These are phyloP conservation scores for Amiota mariae DNA, from an alignment of 2,888 invertebrate genomes.

Conservation along the genomic window DNA sequence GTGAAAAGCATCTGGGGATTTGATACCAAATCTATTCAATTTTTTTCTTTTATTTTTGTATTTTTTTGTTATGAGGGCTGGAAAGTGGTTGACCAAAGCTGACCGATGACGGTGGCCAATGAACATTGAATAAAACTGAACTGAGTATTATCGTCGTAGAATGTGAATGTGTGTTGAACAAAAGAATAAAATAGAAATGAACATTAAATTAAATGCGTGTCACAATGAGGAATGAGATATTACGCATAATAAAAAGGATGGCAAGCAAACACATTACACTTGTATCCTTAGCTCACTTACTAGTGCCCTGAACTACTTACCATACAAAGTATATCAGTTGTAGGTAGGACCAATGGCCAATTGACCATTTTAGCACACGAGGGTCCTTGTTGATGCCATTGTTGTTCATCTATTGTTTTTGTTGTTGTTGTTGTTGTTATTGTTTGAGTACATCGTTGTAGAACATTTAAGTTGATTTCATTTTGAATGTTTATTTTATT, in stretches of 20 bases:
- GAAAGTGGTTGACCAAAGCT: too few relatives aligned
- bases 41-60: too few relatives aligned
- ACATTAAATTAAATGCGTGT: conserved; percentile 69
- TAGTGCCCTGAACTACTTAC: neutral
- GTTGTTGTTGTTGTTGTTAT: too few relatives aligned
- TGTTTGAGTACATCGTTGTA: conserved; percentile 31
- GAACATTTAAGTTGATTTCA: conserved; percentile 70
- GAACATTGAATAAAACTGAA: too few relatives aligned
- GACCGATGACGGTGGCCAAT: too few relatives aligned
- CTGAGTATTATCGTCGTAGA: too few relatives aligned
- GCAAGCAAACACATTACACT: conserved; percentile 30
- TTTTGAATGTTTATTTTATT: conserved; percentile 72
- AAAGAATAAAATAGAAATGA: conserved; percentile 60
- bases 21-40: too few relatives aligned
- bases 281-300: too few relatives aligned
- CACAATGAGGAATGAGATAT: conserved; percentile 62
- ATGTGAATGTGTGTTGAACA: neutral
- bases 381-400: too few relatives aligned
- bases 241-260: conserved; percentile 29
- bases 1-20: too few relatives aligned
- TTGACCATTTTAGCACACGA: neutral
- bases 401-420: too few relatives aligned
- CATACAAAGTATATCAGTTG: conserved; percentile 9
- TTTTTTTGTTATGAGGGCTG: too few relatives aligned
- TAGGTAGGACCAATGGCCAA: conserved; percentile 20